Base-by-base conservation (phyloP, 2,888 invertebrate genomes). In the Diogma glabrata region DNA sequence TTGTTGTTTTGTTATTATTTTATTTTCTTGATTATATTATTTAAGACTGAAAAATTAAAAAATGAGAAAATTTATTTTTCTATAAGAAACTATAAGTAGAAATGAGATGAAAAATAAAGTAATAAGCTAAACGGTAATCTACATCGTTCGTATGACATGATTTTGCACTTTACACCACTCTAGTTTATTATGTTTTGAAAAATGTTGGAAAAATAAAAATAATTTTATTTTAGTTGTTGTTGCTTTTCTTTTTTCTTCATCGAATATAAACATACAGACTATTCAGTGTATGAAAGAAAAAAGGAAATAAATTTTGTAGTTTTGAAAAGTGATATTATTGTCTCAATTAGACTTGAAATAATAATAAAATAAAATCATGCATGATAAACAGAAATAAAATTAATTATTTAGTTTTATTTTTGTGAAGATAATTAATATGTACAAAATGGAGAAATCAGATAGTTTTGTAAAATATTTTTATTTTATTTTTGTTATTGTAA, bases 141-240 rank as follows among this genome's bases (percentile, higher is more conserved):
- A 43, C 43, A 43, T 43, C 43, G 43, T 43, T 43, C 43, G 43
- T 43, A 43, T 49, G 52, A 52, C 52, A 52, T 49, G 52, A 49
- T 52, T 52, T 52, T 52, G 49, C 52, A 52, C 52, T 52, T 52
- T 49, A 49, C 43, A 43, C 43, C 43, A 43, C 43, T 43, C 43
- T 43, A 43, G 43, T 43, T 43, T 43, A 43, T 43, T 43, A 28
- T 28, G 23, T 43, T n/a, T 43, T 43, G 43, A 20, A 40, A 43
- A 43, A 43, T 43, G 22, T 43, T 43, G 43, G 40, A 40, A 43
- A 43, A 43, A 43, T 43, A 43, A 43, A 43, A 43, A 43, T 22
- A 22, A 43, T 43, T 43, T 22, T 43, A 23, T 43, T 43, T 43
- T 43, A 43, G 20, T 22, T 20, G 19, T 40, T 19, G 5, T 38